Conservation (phyloP, 2,797 vertebrate genomes). For the Myiotriccus ornatus region DNA sequence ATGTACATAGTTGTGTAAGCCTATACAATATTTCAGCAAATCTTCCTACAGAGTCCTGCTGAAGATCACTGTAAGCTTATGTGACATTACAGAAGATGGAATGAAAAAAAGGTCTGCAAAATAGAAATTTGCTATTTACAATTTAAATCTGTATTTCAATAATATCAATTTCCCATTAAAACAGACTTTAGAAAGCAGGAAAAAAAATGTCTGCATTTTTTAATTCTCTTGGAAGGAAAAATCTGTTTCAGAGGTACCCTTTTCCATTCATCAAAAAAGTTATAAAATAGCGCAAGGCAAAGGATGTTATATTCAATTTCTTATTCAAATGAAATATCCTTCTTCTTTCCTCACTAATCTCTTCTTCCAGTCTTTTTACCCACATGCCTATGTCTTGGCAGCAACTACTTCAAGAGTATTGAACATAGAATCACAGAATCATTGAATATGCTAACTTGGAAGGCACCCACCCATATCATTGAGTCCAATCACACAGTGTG, state of each 20-base stretch:
- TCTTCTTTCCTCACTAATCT: neutral
- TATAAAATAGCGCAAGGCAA: neutral
- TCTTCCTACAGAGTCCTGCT: neutral
- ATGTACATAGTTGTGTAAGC: neutral
- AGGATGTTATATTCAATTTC: neutral
- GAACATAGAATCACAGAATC: neutral
- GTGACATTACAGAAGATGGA: neutral
- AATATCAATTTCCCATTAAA: neutral
- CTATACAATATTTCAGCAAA: neutral
- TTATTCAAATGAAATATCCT: neutral
- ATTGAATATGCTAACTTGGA: neutral
- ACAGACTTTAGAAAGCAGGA: neutral
- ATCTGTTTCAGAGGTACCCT: neutral
- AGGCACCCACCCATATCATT: neutral
- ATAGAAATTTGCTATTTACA: neutral
- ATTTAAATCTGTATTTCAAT: neutral
- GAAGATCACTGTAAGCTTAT: neutral
- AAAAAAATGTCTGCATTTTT: neutral
- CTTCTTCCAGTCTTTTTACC: neutral
- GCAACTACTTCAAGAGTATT: neutral
- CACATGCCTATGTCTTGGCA: neutral
- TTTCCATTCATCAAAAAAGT: neutral
- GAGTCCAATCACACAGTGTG: neutral
- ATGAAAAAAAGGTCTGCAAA: neutral
- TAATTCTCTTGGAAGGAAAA: neutral